Evolutionary conservation across 2,888 invertebrate genomes (phyloP).

Genomic region (Thyatira batis): DNA sequence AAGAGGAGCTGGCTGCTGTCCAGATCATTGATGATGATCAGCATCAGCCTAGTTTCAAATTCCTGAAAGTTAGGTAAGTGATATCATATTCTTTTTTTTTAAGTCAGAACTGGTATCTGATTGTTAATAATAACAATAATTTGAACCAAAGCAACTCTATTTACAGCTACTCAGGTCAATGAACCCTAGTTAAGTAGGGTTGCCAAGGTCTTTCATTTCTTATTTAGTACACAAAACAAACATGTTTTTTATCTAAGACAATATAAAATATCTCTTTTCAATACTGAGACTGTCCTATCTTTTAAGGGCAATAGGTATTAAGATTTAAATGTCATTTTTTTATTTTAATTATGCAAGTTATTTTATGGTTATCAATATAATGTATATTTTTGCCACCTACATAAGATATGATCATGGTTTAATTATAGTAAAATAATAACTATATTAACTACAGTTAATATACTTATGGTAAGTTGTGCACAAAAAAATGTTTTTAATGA

Average conservation of each 20-base stretch:
- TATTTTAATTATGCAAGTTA: no score
- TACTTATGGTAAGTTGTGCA: no score
- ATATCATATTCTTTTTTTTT: not conserved
- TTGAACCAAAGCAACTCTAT: not conserved
- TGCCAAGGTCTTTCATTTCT: not conserved
- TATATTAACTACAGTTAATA: no score
- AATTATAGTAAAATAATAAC: no score
- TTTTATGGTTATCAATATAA: no score
- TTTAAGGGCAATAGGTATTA: no score
- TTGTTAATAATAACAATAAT: slow-evolving; percentile 6
- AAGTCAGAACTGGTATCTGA: not conserved
- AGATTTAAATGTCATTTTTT: no score
- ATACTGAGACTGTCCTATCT: no score
- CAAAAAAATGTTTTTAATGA: not conserved
- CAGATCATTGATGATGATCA: slow-evolving; percentile 69
- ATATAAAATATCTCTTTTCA: no score
- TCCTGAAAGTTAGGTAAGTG: slow-evolving; percentile 77
- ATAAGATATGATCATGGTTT: no score
- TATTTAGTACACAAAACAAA: not conserved
- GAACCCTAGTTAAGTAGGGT: not conserved
- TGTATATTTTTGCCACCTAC: no score
- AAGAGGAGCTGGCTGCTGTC: slow-evolving; percentile 72
- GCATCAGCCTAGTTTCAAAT: slow-evolving; percentile 68
- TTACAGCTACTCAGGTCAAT: slow-evolving; percentile 2
- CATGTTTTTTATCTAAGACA: no score